Evolutionary conservation across 1,140 invertebrate genomes (phyloP).

Genomic region (Bombus ignitus): DNA sequence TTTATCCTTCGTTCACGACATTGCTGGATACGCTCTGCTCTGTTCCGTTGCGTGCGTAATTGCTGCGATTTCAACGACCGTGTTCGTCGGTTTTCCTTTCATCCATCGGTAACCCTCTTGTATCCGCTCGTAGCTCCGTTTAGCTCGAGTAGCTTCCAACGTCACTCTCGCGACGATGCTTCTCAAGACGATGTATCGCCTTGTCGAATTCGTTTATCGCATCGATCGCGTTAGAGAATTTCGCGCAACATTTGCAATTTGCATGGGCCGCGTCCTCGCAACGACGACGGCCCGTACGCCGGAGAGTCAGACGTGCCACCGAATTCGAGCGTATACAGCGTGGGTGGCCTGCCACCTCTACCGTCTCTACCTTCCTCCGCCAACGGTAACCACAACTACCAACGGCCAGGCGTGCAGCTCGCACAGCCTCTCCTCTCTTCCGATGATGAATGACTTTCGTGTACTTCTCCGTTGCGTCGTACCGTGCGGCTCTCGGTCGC

Average conservation of each 20-base stretch:
- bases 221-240: background rate
- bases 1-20: background rate
- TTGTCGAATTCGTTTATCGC: background rate
- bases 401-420: constrained; percentile 2
- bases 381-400: constrained; percentile 35
- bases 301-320: constrained; percentile 57
- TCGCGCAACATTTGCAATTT: background rate
- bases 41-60: too few relatives aligned
- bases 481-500: constrained; percentile 12
- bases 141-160: too few relatives aligned
- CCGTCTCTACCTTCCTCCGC: constrained; percentile 45
- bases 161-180: background rate
- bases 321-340: constrained; percentile 70
- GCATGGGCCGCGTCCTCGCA: background rate
- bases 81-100: too few relatives aligned
- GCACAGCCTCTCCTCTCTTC: constrained; percentile 56
- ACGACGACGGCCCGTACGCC: constrained; percentile 3
- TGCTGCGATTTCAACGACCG: too few relatives aligned
- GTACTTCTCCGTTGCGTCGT: constrained; percentile 50
- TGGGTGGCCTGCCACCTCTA: constrained; percentile 74
- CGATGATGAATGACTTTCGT: constrained; percentile 72
- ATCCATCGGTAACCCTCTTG: too few relatives aligned
- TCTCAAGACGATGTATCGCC: too few relatives aligned
- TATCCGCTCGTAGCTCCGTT: too few relatives aligned
- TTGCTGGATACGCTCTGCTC: background rate